Percentiles rank a stretch among this genome's conserved stretches.
These are phyloP conservation scores for Pinna nobilis DNA, from an alignment of 1,140 invertebrate species.

Conservation along the genomic window DNA sequence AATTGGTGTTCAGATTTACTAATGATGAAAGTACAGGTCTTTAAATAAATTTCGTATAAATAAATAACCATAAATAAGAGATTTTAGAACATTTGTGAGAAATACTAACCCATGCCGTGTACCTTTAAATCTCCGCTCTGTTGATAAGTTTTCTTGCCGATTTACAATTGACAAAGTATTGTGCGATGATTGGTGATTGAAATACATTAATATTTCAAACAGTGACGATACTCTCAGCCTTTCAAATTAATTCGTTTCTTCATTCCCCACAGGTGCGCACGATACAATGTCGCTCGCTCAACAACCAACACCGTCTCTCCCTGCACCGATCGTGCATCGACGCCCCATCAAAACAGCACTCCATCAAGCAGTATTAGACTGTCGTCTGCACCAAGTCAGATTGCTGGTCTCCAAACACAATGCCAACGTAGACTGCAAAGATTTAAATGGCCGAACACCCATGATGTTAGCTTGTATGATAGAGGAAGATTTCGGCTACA, in stretches of 20 bases:
- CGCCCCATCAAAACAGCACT: slow-evolving; percentile 70
- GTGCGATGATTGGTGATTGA: no score
- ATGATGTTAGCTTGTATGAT: slow-evolving; percentile 70
- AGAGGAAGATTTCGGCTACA: slow-evolving; percentile 62
- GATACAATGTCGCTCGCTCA: slow-evolving; percentile 2
- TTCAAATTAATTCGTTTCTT: neutral
- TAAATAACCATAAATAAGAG: no score
- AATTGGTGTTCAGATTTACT: no score
- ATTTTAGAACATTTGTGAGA: no score
- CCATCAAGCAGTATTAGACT: slow-evolving; percentile 70
- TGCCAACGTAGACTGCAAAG: slow-evolving; percentile 61
- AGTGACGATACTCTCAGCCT: no score
- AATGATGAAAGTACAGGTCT: no score
- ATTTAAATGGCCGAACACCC: slow-evolving; percentile 68
- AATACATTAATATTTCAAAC: no score
- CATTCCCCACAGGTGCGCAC: neutral
- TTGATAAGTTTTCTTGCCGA: no score
- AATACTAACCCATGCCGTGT: no score
- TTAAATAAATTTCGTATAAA: no score
- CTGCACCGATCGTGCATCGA: neutral
- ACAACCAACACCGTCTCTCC: neutral
- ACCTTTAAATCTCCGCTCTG: no score
- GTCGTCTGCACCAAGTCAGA: slow-evolving; percentile 68
- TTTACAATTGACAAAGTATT: no score
- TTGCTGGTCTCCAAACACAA: slow-evolving; percentile 65